Percentiles rank a stretch among this genome's conserved stretches.
These are phyloP conservation scores for Callipepla californica DNA, from an alignment of 2,113 vertebrate species.

Conservation along the genomic window DNA sequence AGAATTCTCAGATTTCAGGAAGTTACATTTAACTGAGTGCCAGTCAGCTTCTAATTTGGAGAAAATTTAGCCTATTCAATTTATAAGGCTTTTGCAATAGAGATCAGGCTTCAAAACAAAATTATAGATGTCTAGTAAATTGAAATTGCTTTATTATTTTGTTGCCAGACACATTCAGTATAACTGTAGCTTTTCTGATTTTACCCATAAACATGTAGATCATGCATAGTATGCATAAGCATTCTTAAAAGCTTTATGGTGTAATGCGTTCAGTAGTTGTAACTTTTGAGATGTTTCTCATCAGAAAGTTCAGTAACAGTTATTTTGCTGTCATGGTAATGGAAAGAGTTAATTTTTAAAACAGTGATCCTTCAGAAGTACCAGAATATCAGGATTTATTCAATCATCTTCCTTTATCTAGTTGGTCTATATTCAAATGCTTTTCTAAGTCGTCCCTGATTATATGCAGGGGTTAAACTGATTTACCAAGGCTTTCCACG, in stretches of 20 bases:
- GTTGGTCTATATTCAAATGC: background rate
- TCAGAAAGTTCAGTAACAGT: background rate
- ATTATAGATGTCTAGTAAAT: background rate
- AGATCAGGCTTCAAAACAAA: background rate
- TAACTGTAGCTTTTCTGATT: background rate
- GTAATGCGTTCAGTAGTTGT: background rate
- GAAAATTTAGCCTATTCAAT: background rate
- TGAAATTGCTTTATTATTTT: background rate
- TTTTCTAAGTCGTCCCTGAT: constrained; percentile 28
- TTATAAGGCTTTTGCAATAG: background rate
- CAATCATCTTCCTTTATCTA: background rate
- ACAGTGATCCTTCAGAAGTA: background rate
- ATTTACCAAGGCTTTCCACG: constrained; percentile 23
- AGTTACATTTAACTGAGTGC: background rate
- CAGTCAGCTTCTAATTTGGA: background rate
- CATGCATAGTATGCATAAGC: background rate
- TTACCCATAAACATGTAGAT: background rate
- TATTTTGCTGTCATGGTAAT: background rate
- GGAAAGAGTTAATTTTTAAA: constrained; percentile 35
- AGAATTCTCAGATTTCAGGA: background rate
- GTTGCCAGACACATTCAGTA: background rate
- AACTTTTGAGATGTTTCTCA: background rate
- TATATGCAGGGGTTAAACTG: constrained; percentile 15
- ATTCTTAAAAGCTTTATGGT: background rate
- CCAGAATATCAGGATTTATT: background rate